phyloP scores from a whole-genome alignment of 2,113 vertebrate genomes.

The Campylomormyrus tamandua region DNA sequence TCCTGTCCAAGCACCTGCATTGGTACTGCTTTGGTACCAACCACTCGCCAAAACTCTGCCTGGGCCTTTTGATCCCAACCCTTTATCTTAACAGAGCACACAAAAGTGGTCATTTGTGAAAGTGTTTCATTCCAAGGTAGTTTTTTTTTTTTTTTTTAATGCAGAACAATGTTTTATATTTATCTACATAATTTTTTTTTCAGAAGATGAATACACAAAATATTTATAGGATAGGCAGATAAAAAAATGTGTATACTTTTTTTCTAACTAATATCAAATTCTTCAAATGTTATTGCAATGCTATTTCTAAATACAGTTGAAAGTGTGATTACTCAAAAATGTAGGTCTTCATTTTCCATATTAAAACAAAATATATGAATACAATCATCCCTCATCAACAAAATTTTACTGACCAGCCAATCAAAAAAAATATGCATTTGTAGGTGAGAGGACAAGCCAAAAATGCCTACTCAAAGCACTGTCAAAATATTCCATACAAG shows the following conservation, averaged over 20 bases:
- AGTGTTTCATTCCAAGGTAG: not conserved
- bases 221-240: not conserved
- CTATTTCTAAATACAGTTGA: not conserved
- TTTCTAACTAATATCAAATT: not conserved
- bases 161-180: not conserved
- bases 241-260: not conserved
- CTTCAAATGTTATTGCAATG: not conserved
- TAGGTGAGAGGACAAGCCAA: not conserved
- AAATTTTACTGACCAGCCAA: not conserved
- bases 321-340: not conserved
- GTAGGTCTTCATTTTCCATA: not conserved
- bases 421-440: not conserved
- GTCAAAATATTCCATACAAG: not conserved
- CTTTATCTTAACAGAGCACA: conserved; percentile 49
- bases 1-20: conserved; percentile 73
- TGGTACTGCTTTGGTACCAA: conserved; percentile 67
- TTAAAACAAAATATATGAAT: not conserved
- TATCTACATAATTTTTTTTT: not conserved
- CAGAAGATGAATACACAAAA: not conserved
- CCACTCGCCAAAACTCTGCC: conserved; percentile 62
- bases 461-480: not conserved
- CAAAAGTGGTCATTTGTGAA: not conserved
- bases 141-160: not conserved
- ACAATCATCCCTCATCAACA: not conserved
- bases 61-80: conserved; percentile 70